Evolutionary conservation across 2,888 invertebrate species (phyloP), one percentile per base, ranked within the genome.

Genomic region (Cheilosia urbana): DNA sequence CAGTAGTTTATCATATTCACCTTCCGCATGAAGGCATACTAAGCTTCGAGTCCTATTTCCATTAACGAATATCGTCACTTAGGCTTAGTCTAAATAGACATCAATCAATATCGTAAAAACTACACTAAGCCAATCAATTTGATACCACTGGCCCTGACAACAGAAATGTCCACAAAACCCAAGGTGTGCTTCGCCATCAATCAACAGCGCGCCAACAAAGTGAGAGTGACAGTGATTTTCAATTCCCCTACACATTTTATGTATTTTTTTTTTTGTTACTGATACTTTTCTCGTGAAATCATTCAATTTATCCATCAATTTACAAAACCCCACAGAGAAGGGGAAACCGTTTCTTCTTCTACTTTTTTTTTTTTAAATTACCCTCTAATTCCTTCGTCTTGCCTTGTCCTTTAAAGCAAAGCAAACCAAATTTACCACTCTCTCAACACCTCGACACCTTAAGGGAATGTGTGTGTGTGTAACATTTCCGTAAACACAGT

Each of bases 221-320:
- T 63, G 49, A 73, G 68, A 84, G 83, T 69, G 83, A 84, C 79
- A 84, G 57, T 69, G 83, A 84, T 84, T 84, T 79, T 79, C 72
- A 72, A 79, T 75, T 69, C 57, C 17, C 63, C 21, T 40, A 30
- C 57, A 75, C 34, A 15, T 60, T 75, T 55, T 45, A 21, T 57
- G 37, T 11, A 37, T 4, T 21, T 34, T 58, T 30, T 58, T 42
- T 27, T 27, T 40, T 51, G 62, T 0, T 30, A 13, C 15, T 30
- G 5, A 27, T 55, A 68, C 30, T 37, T 11, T 34, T 34, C 51
- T 34, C 40, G 17, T n/a, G 69, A 69, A 69, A 77, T 62, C 55
- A 62, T 47, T 71, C 65, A 79, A 72, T 79, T 65, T 79, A 65
- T 72, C 79, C 79, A 79, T 72, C 79, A 79, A 79, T 72, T 71